Percentiles rank a stretch among this genome's conserved stretches.
These are phyloP conservation scores for Falco punctatus DNA, from an alignment of 2,113 vertebrate species.

Conservation along the genomic window DNA sequence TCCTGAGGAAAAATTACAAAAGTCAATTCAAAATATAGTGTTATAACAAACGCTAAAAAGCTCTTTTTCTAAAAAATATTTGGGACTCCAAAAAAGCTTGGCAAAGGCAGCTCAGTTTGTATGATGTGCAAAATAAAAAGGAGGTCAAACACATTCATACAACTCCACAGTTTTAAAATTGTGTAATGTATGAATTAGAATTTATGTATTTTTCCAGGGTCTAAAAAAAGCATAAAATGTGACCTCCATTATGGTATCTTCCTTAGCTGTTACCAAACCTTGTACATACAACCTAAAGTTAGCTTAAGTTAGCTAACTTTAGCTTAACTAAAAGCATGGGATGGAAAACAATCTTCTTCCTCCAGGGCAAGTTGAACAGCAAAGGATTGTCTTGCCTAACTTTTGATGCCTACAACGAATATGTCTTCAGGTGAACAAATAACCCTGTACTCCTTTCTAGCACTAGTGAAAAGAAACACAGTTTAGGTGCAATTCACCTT, in stretches of 20 bases:
- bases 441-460: accelerated
- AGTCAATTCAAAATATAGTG: not conserved
- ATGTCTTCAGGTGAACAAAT: not conserved
- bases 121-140: not conserved
- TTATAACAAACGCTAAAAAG: not conserved
- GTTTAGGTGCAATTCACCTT: not conserved
- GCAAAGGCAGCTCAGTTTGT: not conserved
- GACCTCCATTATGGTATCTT: not conserved
- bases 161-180: not conserved
- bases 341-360: not conserved
- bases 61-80: not conserved
- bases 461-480: not conserved
- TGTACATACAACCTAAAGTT: not conserved
- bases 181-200: not conserved
- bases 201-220: not conserved
- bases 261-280: not conserved
- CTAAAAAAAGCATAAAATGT: not conserved
- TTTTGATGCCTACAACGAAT: not conserved
- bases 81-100: not conserved
- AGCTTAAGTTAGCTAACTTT: not conserved
- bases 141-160: not conserved
- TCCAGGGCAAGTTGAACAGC: not conserved
- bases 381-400: not conserved
- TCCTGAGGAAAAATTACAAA: not conserved
- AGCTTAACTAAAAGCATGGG: not conserved